Evolutionary conservation across 2,888 invertebrate genomes (phyloP).

Genomic region (Pedicia rivosa): DNA sequence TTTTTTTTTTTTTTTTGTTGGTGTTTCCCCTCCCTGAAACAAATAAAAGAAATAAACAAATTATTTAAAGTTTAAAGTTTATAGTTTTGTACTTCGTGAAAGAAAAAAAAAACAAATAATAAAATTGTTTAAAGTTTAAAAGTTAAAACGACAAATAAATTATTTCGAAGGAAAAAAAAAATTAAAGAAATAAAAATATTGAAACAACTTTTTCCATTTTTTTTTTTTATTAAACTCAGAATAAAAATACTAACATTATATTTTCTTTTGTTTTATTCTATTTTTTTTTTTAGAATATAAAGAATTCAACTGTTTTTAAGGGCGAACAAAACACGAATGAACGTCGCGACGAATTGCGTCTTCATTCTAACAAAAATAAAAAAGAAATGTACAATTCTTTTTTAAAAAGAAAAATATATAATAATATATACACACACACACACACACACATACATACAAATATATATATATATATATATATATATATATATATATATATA

Average conservation of each 20-base stretch:
- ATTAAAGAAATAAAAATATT: no score
- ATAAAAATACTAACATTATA: not conserved
- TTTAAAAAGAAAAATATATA: not conserved
- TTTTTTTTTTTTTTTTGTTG: no score
- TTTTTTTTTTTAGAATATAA: not conserved
- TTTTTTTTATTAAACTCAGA: not conserved
- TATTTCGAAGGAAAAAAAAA: no score
- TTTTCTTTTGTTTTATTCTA: not conserved
- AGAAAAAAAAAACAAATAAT: no score
- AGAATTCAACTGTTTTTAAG: conserved; percentile 3
- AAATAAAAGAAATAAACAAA: no score
- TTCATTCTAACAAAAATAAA: conserved; percentile 1
- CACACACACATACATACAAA: not conserved
- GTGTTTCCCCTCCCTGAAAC: no score
- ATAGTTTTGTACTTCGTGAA: no score
- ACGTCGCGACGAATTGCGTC: conserved; percentile 5
- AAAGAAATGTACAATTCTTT: conserved; percentile 1
- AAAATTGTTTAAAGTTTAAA: no score
- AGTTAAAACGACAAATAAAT: no score
- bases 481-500: not conserved
- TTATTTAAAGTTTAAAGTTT: no score
- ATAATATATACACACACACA: conserved; percentile 2
- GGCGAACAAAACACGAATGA: conserved; percentile 5
- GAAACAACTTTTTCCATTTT: not conserved
- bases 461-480: not conserved